Percentiles rank a stretch among this genome's conserved stretches.
Conservation (phyloP, 2,113 vertebrate species). For the Elgaria multicarinata region DNA sequence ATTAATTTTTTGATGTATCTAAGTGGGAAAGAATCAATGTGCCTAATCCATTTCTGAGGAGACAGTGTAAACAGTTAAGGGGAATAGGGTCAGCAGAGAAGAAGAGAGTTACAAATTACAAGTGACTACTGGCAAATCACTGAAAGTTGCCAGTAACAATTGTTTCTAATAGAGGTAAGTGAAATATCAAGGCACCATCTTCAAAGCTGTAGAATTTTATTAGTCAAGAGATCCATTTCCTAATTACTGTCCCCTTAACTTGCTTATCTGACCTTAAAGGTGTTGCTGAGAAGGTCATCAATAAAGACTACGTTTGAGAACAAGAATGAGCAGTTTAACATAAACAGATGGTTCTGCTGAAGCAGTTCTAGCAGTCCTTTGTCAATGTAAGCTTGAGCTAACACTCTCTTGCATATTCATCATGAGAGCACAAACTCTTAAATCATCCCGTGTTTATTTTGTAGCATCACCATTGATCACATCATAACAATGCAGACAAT, state of each 20-base stretch:
- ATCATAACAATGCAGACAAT: background rate
- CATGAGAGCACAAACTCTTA: background rate
- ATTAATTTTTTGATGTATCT: background rate
- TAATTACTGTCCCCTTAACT: slow-evolving; percentile 22
- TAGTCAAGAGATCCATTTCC: slow-evolving; percentile 33
- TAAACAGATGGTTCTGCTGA: slow-evolving; percentile 13
- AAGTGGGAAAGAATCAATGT: slow-evolving; percentile 36
- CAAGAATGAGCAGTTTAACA: background rate
- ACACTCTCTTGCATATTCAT: background rate
- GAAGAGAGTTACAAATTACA: slow-evolving; percentile 28
- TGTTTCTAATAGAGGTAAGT: slow-evolving; percentile 25
- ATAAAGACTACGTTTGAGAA: background rate
- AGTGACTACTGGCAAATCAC: slow-evolving; percentile 23
- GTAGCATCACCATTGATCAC: background rate
- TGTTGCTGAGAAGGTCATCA: slow-evolving; percentile 14
- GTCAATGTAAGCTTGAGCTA: accelerated
- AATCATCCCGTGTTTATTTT: slow-evolving; percentile 2
- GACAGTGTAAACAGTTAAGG: background rate
- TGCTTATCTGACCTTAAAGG: slow-evolving; percentile 15
- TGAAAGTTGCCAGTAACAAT: slow-evolving; percentile 13
- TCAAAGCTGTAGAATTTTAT: slow-evolving; percentile 27
- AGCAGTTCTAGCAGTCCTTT: background rate
- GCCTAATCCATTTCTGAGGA: slow-evolving; percentile 53
- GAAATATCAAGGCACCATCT: slow-evolving; percentile 41
- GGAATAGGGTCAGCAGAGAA: background rate